Conservation (phyloP, 2,888 invertebrate genomes). For the Cerceris rybyensis region DNA sequence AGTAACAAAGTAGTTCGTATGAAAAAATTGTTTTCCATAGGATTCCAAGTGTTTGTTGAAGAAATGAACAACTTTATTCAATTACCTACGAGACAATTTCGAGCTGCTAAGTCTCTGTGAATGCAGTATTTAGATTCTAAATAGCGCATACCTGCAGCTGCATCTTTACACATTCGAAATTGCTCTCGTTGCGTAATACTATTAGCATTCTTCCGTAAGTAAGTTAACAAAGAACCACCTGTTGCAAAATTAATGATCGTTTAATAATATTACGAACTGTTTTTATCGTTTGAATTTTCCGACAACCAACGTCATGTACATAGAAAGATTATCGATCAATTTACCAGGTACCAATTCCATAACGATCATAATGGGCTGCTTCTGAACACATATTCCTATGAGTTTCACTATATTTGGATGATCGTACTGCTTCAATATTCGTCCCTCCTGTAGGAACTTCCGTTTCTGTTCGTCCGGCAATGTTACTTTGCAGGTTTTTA, state of each 20-base stretch:
- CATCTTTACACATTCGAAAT: conserved; percentile 95
- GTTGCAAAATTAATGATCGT: conserved; percentile 37
- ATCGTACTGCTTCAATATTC: conserved; percentile 97
- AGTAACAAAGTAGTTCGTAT: conserved; percentile 54
- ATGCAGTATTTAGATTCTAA: conserved; percentile 98
- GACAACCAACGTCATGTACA: neutral
- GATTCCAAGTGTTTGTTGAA: neutral
- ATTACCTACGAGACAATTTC: conserved; percentile 94
- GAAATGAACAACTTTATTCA: conserved; percentile 33
- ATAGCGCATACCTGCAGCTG: conserved; percentile 97
- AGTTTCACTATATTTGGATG: conserved; percentile 98
- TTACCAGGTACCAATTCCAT: conserved; percentile 97
- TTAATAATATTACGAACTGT: neutral
- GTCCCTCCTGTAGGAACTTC: conserved; percentile 96
- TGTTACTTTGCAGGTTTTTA: conserved; percentile 97
- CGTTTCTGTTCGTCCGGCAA: conserved; percentile 96
- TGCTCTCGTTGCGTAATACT: conserved; percentile 87
- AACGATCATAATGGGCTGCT: conserved; percentile 99
- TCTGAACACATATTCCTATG: conserved; percentile 98
- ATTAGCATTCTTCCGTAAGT: conserved; percentile 90
- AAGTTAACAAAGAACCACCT: conserved; percentile 96
- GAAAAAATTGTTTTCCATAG: neutral
- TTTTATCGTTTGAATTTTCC: neutral
- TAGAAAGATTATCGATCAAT: conserved; percentile 23
- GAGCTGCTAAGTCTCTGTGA: conserved; percentile 96